Evolutionary conservation across 2,797 vertebrate species (phyloP).

Genomic region (Propithecus perrieri): DNA sequence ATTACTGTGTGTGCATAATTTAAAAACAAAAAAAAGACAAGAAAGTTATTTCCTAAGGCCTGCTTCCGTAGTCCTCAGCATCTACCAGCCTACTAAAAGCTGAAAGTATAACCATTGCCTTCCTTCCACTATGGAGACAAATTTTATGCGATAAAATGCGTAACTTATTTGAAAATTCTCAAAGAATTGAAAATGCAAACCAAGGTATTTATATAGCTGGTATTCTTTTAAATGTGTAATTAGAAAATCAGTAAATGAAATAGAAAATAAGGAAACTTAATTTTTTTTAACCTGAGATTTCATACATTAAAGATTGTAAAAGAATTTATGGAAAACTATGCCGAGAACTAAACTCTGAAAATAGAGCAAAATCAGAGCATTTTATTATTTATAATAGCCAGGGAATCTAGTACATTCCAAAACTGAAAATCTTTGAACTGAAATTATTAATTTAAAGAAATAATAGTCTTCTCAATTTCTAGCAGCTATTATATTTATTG

Average conservation of each 20-base stretch:
- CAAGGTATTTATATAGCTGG: neutral
- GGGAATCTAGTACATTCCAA: neutral
- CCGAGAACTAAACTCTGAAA: neutral
- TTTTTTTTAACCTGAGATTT: neutral
- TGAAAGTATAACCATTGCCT: neutral
- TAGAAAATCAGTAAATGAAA: neutral
- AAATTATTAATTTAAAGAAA: neutral
- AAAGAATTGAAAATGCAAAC: constrained; percentile 32
- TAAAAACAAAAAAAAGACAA: neutral
- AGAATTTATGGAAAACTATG: neutral
- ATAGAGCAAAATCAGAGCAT: neutral
- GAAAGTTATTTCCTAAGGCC: neutral
- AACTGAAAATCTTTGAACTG: neutral
- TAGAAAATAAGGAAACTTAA: neutral
- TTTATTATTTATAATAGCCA: neutral
- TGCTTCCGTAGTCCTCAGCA: neutral
- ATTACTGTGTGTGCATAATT: neutral
- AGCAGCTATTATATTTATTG: neutral
- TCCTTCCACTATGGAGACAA: neutral
- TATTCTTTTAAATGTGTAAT: neutral
- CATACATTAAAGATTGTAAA: neutral
- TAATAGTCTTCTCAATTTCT: neutral
- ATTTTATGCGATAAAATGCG: neutral
- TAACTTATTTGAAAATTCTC: neutral
- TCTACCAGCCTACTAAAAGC: neutral